Base-by-base conservation (phyloP, 2,888 invertebrate species). In the Yponomeuta evonymella region DNA sequence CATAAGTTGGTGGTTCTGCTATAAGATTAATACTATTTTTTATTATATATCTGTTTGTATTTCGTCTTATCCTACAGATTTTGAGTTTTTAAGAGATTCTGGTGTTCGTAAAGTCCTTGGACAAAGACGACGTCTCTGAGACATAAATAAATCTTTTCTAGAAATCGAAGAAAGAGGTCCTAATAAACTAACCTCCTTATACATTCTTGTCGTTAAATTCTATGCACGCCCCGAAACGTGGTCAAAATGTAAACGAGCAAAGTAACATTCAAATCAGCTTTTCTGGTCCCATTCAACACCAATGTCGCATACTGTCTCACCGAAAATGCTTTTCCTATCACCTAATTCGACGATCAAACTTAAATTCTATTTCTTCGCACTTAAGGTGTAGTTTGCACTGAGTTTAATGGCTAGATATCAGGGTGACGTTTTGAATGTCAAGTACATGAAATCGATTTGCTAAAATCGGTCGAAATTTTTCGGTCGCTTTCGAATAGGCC, bases 391-490 rank as follows among this genome's bases (percentile, higher is more conserved):
- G 33, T 76, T 79, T 84, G 15, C 75, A 33, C 74, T 78, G 75
- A 69, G 71, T 71, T 69, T 73, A 72, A 69, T 65, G 48, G 33
- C 23, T 33, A 48, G 67, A 36, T 48, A 43, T 58, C 23, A 68
- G 76, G 77, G 72, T 23, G 11, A 30, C 48, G 68, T 11, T 68
- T 51, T 83, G 90, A 90, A 90, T 90, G 87, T 89, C 89, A 90
- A 89, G 86, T 87, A 88, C 86, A 87, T 84, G 87, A 89, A 89
- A 90, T 89, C 85, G 86, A 87, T 89, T 86, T 82, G 75, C 72
- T 73, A 77, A 79, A 79, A 75, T 81, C 75, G 76, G 74, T 81
- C 74, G 72, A 81, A 85, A 86, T 85, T 12, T 82, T 88, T 85
- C 80, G 84, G 78, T 81, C 81, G 87, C 90, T 90, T 90, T 90